phyloP scores from a whole-genome alignment of 2,797 vertebrate species.

The Epinephelus awoara region DNA sequence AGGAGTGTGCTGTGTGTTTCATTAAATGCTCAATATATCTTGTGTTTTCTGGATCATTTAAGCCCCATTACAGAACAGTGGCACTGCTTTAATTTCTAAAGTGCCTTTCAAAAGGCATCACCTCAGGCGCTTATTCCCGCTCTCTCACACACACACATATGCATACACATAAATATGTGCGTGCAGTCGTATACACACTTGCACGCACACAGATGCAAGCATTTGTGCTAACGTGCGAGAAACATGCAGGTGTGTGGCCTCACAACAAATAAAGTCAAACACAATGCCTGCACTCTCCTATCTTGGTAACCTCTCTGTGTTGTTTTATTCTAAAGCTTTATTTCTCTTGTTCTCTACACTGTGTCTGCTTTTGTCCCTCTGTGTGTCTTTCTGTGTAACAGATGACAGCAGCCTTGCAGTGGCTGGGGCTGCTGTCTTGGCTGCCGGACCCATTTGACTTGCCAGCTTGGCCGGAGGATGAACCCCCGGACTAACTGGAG shows the following conservation, averaged over 20 bases:
- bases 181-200: conserved; percentile 10
- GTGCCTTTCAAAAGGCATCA: conserved; percentile 88
- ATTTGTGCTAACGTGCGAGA: conserved; percentile 31
- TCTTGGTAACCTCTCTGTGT: neutral
- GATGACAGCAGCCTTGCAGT: conserved; percentile 74
- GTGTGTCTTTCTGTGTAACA: conserved; percentile 59
- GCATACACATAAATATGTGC: conserved; percentile 17
- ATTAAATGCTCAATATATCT: conserved; percentile 92
- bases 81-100: conserved; percentile 90
- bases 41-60: conserved; percentile 92
- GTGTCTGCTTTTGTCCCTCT: conserved; percentile 32
- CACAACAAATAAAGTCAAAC: conserved; percentile 21
- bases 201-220: conserved; percentile 27
- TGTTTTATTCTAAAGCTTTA: conserved; percentile 22
- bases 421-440: conserved; percentile 60
- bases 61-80: conserved; percentile 90
- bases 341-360: conserved; percentile 20
- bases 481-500: conserved; percentile 72
- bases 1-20: conserved; percentile 82
- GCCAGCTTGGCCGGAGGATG: conserved; percentile 77
- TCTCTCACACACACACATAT: conserved; percentile 17
- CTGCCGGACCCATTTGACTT: conserved; percentile 70
- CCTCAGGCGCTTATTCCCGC: conserved; percentile 78
- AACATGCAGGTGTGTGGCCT: conserved; percentile 26
- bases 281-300: neutral